These are phyloP conservation scores for Morpho helenor DNA, from an alignment of 2,888 invertebrate species.

Conservation along the genomic window DNA sequence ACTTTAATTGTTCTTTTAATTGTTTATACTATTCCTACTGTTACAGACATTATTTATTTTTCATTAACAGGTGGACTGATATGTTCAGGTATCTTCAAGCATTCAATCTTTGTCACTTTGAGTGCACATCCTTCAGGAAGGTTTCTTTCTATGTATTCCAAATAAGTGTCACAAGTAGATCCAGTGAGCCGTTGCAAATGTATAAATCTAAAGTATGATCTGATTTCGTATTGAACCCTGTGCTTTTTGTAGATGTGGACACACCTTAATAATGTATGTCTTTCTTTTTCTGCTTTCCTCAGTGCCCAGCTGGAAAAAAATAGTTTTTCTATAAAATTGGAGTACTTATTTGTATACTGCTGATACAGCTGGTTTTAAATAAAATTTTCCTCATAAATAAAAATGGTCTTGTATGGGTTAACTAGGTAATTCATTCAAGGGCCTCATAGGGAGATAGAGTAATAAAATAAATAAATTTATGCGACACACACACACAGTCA, in stretches of 20 bases:
- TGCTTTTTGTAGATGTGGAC: slow-evolving; percentile 96
- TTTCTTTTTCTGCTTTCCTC: slow-evolving; percentile 85
- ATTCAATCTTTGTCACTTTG: slow-evolving; percentile 90
- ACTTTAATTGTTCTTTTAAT: neutral
- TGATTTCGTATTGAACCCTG: slow-evolving; percentile 95
- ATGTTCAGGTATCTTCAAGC: slow-evolving; percentile 77
- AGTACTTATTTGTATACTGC: too few species aligned
- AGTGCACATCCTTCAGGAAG: slow-evolving; percentile 98
- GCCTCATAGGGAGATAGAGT: neutral
- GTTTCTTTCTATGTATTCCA: slow-evolving; percentile 98
- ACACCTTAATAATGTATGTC: slow-evolving; percentile 90
- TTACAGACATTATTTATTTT: slow-evolving; percentile 25
- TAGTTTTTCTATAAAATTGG: slow-evolving; percentile 1
- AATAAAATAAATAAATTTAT: too few species aligned
- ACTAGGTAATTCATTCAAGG: neutral
- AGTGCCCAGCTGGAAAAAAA: slow-evolving; percentile 83
- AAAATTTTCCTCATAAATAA: too few species aligned
- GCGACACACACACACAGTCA: too few species aligned
- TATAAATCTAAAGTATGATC: slow-evolving; percentile 94
- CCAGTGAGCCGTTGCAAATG: slow-evolving; percentile 93
- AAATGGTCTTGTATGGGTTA: too few species aligned
- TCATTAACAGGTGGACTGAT: slow-evolving; percentile 61
- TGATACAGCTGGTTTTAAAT: too few species aligned
- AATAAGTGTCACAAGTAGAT: slow-evolving; percentile 95
- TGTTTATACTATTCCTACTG: neutral